Evolutionary conservation across 2,113 vertebrate species (phyloP).

Genomic region (Fregata magnificens): DNA sequence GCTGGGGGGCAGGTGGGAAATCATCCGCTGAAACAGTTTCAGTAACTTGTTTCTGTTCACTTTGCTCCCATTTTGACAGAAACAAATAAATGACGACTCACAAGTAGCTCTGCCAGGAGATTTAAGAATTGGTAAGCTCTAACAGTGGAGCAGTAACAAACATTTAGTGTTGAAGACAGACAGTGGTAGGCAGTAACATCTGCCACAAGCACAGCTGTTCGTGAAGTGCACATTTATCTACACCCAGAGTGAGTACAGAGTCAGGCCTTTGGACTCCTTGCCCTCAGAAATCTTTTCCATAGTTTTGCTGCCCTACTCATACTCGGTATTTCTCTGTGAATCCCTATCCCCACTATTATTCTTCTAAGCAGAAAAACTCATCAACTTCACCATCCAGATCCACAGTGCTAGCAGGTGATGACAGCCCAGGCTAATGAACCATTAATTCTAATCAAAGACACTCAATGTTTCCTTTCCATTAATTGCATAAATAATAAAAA

Average conservation of each 20-base stretch:
- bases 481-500: conserved; percentile 2
- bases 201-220: background rate
- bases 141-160: background rate
- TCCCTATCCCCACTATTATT: background rate
- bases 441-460: conserved; percentile 20
- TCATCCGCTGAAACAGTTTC: background rate
- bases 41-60: background rate
- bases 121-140: background rate
- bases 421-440: conserved; percentile 6
- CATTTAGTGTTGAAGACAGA: background rate
- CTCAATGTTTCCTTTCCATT: background rate
- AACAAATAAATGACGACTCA: background rate
- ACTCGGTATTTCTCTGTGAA: background rate
- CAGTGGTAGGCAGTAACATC: background rate
- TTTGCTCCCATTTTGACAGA: background rate
- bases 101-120: background rate
- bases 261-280: background rate
- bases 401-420: background rate
- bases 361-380: background rate
- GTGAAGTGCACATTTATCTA: too few relatives aligned
- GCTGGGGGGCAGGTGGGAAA: fast-evolving
- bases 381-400: background rate
- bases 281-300: background rate
- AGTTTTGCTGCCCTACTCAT: background rate
- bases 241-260: background rate